Base-by-base conservation (phyloP, 2,797 vertebrate species). In the Myotis findleyi region DNA sequence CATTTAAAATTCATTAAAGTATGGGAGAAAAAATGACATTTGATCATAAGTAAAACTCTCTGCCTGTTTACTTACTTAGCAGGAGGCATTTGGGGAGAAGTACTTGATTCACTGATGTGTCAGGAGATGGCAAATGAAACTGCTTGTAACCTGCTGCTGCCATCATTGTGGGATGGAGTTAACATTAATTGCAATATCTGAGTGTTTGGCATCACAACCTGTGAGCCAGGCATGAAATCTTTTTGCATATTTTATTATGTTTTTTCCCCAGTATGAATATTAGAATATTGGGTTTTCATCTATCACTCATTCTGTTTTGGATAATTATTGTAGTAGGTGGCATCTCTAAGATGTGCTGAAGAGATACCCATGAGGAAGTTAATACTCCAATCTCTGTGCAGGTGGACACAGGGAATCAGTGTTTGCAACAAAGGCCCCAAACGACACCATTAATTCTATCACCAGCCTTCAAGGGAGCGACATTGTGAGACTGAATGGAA, bases 1-100 rank as follows among this genome's bases (percentile, higher is more conserved):
- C 93, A 94, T 95, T 93, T 96, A 95, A 95, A 96, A 94, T 91
- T 94, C 23, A 80, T 97, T 97, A 95, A 85, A 47, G 27, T 95
- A n/a, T 38, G 47, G 0, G 4, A 87, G 85, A 85, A 96, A 97
- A 91, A 86, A 72, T 6, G 90, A n/a, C 64, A 3, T 95, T 92
- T 89, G 59, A 92, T 94, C 83, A 83, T 23, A 95, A 92, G 41
- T 53, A 96, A 85, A 94, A 94, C 94, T 88, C 68, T 13, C 71
- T 96, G 62, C 16, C 10, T 81, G 7, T 96, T 79, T 94, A 62
- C 76, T 95, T 95, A 73, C 44, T 9, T 49, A 86, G 57, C 41
- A 73, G 25, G 93, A 72, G 47, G 94, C 2, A 49, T 96, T 97
- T 95, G 72, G 41, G 53, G 81, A 87, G 81, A 94, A 91, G 38